Evolutionary conservation across 1,140 invertebrate genomes (phyloP).

Genomic region (Rhizoglyphus robini): DNA sequence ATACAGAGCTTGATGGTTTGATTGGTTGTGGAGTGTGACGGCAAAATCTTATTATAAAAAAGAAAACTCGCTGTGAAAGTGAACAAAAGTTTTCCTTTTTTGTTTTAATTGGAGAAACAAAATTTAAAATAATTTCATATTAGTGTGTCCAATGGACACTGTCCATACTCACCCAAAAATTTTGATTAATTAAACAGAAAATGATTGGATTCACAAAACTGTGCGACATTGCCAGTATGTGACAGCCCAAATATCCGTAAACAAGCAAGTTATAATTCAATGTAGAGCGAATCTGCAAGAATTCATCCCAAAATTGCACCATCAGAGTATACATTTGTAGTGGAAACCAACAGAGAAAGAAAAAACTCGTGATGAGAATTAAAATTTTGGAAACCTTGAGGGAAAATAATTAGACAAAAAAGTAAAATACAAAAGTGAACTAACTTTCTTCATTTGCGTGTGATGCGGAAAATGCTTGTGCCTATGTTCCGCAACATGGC

Average conservation of each 20-base stretch:
- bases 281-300: slow-evolving; percentile 27
- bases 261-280: slow-evolving; percentile 30
- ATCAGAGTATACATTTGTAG: slow-evolving; percentile 34
- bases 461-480: slow-evolving; percentile 39
- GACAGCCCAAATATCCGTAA: slow-evolving; percentile 35
- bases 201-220: slow-evolving; percentile 74
- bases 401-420: neutral
- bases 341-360: slow-evolving; percentile 42
- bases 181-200: slow-evolving; percentile 72
- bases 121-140: too few relatives aligned
- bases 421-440: too few relatives aligned
- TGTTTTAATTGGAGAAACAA: too few relatives aligned
- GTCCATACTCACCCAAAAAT: slow-evolving; percentile 56
- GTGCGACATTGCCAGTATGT: slow-evolving; percentile 48
- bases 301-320: slow-evolving; percentile 28
- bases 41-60: too few relatives aligned
- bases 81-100: too few relatives aligned
- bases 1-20: too few relatives aligned
- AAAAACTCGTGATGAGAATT: slow-evolving; percentile 39
- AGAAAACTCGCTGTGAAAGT: too few relatives aligned
- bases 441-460: slow-evolving; percentile 40
- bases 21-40: too few relatives aligned
- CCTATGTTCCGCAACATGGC: slow-evolving; percentile 37
- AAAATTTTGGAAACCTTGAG: slow-evolving; percentile 46
- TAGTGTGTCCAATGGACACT: too few relatives aligned